Evolutionary conservation across 2,888 invertebrate genomes (phyloP), one percentile per base, ranked within the genome.

Genomic region (Lottia scabra): DNA sequence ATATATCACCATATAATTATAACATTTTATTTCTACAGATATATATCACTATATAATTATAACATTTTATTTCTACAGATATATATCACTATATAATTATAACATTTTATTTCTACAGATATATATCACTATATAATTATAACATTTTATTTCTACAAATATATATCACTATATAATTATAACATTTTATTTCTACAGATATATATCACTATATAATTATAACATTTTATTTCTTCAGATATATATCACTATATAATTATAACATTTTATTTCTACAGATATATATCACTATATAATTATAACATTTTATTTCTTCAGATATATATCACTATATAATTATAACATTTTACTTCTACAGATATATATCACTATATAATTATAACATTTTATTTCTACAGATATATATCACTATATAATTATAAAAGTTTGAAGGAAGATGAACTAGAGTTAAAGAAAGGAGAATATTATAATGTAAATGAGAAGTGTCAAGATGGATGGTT

Each of bases 401-500:
- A 96, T 90, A 94, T 96, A 83, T 97, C 97, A 2, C 92, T 98
- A 89, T 99, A 98, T 92, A 96, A 96, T 90, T 99, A 99, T 91
- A 93, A 94, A 73, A 98, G 99, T 16, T 96, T 96, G 90, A 98
- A 99, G 90, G 95, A 95, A 64, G 99, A 99, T 90, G 99, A 99
- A 91, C 90, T 99, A 77, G 98, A 98, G 87, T 92, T 99, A 77
- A 92, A 93, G 75, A 97, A 98, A 89, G 96, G 97, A 70, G 98
- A 99, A 90, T 88, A 88, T 72, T 96, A 98, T 70, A 96, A 94
- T 89, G 98, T 99, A 75, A 92, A 97, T 89, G 98, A 99, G 91
- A 97, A 97, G 89, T 99, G 99, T 90, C 98, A 98, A 90, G 99
- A 99, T 90, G 99, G 99, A 80, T 99, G 99, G 99, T 99, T 94